Percentiles rank a stretch among this genome's conserved stretches.
phyloP scores from a whole-genome alignment of 2,888 invertebrate genomes.

The Blera fallax region DNA sequence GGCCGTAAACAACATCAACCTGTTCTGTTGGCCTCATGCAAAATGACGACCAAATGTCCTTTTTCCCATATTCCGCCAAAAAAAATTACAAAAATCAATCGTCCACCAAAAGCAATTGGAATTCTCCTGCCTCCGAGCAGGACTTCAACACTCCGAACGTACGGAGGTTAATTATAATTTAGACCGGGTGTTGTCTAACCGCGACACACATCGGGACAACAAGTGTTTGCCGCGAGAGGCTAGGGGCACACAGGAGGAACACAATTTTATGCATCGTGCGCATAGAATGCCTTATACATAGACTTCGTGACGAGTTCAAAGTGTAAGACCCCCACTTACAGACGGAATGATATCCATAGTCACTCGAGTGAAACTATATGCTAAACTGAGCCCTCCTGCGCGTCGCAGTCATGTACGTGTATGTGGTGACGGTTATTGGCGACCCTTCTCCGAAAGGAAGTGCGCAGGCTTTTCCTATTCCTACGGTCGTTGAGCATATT shows the following conservation, averaged over 20 bases:
- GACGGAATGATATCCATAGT: conserved; percentile 27
- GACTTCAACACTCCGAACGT: background rate
- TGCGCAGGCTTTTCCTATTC: conserved; percentile 15
- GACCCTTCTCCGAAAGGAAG: conserved; percentile 33
- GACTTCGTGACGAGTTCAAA: conserved; percentile 54
- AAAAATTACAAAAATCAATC: conserved; percentile 33
- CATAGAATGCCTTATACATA: conserved; percentile 32
- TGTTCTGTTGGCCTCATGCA: conserved; percentile 19
- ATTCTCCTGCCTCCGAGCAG: conserved; percentile 4
- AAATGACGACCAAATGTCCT: conserved; percentile 40
- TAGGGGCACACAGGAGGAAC: background rate
- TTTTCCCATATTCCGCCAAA: conserved; percentile 64
- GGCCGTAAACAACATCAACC: conserved; percentile 48
- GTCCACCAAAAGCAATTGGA: background rate
- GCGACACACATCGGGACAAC: conserved; percentile 55
- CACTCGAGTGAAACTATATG: conserved; percentile 69
- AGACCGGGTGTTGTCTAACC: conserved; percentile 36
- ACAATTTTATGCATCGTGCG: conserved; percentile 56
- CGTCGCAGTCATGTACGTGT: conserved; percentile 29
- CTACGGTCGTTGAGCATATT: conserved; percentile 44
- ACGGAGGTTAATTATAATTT: conserved; percentile 41
- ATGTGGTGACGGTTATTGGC: conserved; percentile 62
- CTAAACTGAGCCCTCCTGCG: conserved; percentile 44
- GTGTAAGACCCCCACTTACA: conserved; percentile 33
- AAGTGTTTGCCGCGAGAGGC: conserved; percentile 41